Evolutionary conservation across 2,888 invertebrate genomes (phyloP).

Genomic region (Arge pagana): DNA sequence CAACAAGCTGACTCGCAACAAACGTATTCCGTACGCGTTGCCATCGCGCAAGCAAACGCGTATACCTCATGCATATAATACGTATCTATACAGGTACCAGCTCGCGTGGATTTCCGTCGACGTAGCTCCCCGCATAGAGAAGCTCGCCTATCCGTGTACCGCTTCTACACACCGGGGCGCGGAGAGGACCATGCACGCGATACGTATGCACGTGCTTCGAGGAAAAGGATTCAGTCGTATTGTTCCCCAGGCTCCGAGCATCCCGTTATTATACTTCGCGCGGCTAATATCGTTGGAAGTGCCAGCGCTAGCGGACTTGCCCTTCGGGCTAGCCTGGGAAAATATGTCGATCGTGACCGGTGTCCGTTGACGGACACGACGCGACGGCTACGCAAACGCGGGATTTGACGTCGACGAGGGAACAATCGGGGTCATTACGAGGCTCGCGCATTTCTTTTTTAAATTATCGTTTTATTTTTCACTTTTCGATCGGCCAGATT

Average conservation of each 20-base stretch:
- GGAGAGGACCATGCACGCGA: not conserved
- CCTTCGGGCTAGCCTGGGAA: constrained; percentile 12
- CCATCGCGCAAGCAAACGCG: too few relatives aligned
- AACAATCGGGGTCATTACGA: constrained; percentile 17
- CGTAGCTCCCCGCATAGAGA: too few relatives aligned
- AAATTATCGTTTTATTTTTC: too few relatives aligned
- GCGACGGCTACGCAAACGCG: constrained; percentile 5
- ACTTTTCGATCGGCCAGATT: too few relatives aligned
- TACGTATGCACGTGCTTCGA: not conserved
- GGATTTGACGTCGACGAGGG: constrained; percentile 2
- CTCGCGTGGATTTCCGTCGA: not conserved
- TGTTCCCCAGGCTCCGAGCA: constrained; percentile 1
- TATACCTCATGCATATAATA: too few relatives aligned
- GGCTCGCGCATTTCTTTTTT: not conserved
- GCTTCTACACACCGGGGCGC: not conserved
- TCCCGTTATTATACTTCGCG: constrained; percentile 16
- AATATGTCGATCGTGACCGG: constrained; percentile 10
- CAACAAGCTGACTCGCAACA: too few relatives aligned
- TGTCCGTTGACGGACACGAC: constrained; percentile 2
- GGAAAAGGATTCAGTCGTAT: constrained; percentile 10
- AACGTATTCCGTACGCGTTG: too few relatives aligned
- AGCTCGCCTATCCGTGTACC: not conserved
- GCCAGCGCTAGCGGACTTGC: not conserved
- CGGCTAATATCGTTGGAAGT: constrained; percentile 10
- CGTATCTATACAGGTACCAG: too few relatives aligned